Percentiles rank a stretch among this genome's conserved stretches.
Conservation (phyloP, 1,140 invertebrate genomes). For the Gryllus bimaculatus region DNA sequence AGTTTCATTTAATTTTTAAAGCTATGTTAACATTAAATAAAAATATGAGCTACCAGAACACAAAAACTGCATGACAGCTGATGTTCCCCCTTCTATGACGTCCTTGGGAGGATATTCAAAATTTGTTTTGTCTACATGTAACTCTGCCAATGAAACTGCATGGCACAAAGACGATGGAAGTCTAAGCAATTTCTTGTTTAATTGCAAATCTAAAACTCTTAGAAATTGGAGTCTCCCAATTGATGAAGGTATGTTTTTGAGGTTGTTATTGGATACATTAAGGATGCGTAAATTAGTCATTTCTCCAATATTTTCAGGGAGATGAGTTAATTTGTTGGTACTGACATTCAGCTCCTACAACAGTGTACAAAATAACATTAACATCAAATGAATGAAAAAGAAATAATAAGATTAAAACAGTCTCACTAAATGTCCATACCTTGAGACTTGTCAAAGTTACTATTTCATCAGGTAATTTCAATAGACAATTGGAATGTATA, state of each 20-base stretch:
- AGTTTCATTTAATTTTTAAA: too few relatives aligned
- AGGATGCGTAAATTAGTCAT: slow-evolving; percentile 52
- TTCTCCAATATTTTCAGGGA: slow-evolving; percentile 56
- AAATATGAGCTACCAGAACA: slow-evolving; percentile 33
- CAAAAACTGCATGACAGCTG: slow-evolving; percentile 57
- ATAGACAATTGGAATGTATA: slow-evolving; percentile 59
- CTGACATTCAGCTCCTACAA: slow-evolving; percentile 53
- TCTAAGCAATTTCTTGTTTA: slow-evolving; percentile 45
- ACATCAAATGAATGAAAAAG: background rate
- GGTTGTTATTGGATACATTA: slow-evolving; percentile 59
- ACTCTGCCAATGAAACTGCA: slow-evolving; percentile 41
- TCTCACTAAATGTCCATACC: slow-evolving; percentile 29
- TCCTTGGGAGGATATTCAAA: slow-evolving; percentile 52
- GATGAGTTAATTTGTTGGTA: slow-evolving; percentile 49
- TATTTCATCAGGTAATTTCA: slow-evolving; percentile 49
- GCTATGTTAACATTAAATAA: too few relatives aligned
- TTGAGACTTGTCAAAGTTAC: slow-evolving; percentile 48
- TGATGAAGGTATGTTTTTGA: slow-evolving; percentile 52
- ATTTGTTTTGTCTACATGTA: slow-evolving; percentile 50
- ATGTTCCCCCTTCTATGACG: slow-evolving; percentile 45
- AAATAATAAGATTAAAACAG: background rate
- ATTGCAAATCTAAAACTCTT: slow-evolving; percentile 42
- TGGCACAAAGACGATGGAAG: slow-evolving; percentile 52
- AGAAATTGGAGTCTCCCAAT: slow-evolving; percentile 52
- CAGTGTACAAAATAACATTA: background rate